Base-by-base conservation (phyloP, 2,113 vertebrate species). In the Oostethus manadensis region DNA sequence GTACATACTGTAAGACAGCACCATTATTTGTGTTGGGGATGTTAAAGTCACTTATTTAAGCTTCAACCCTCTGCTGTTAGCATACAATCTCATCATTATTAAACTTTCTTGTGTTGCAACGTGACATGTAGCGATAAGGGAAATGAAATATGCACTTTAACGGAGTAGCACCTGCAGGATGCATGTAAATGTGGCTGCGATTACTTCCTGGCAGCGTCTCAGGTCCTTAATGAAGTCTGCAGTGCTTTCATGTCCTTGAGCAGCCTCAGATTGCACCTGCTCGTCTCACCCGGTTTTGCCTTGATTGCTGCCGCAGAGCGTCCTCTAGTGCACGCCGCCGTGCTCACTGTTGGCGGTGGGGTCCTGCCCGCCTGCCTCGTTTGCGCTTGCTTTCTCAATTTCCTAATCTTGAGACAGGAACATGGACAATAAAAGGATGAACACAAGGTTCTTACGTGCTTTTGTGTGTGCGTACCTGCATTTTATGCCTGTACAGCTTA, bases 171-270 rank as follows among this genome's bases (percentile, higher is more conserved):
- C 42, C 43, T 56, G 42, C 16, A 54, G 46, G 13, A 44, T 50
- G 2, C 62, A 58, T 4, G 11, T 15, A 3, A 8, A 57, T 20
- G 20, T 13, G 21, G 35, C 23, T 16, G 55, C 0, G 51, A 26
- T 13, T 15, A 23, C 13, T 22, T 40, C 14, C 6, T 22, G 45
- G 26, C 77, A 88, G 40, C 20, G 35, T 35, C 58, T 89, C 89
- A 78, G 81, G 65, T 90, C 72, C 86, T 88, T 22, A 99, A 83
- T 0, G 94, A 96, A 17, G 80, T 94, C 88, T 95, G 94, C 77
- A 99, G 89, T 64, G 89, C 91, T 70, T 92, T 93, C 97, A 99
- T 95, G 61, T 98, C 96, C 70, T 88, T 91, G 71, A 99, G 69
- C 80, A 99, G 80, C 71, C 85, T 89, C 61, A 98, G 91, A 56